Percentiles rank a stretch among this genome's conserved stretches.
These are phyloP conservation scores for Poeciliopsis prolifica DNA, from an alignment of 2,113 vertebrate genomes.

Conservation along the genomic window DNA sequence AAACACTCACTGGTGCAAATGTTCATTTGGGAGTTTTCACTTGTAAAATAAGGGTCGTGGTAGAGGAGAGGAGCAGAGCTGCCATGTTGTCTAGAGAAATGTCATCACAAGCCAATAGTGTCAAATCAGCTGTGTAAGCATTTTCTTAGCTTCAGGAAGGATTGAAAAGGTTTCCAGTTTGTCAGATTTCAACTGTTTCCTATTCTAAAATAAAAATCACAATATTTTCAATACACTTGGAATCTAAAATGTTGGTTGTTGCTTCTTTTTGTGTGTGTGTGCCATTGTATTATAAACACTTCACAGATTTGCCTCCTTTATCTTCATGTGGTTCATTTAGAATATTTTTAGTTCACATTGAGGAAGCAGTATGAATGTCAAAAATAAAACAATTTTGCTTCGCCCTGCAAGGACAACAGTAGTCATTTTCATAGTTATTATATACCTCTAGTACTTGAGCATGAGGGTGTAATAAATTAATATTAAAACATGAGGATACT, in stretches of 20 bases:
- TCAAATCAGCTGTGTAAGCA: conserved; percentile 23
- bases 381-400: neutral
- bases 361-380: neutral
- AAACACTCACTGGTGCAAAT: neutral
- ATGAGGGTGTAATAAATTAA: no score
- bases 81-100: conserved; percentile 29
- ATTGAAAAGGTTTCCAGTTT: conserved; percentile 49
- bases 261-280: conserved; percentile 28
- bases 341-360: neutral
- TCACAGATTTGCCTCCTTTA: neutral
- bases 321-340: neutral
- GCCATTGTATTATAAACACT: neutral
- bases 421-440: no score
- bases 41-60: conserved; percentile 2
- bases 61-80: conserved; percentile 1
- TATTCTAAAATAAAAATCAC: conserved; percentile 76
- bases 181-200: conserved; percentile 66
- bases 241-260: conserved; percentile 43
- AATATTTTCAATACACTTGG: conserved; percentile 76
- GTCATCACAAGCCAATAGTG: conserved; percentile 12
- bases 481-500: no score
- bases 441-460: no score
- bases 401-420: no score
- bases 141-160: conserved; percentile 24
- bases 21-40: conserved; percentile 12